A percentile compares a stretch with the other conserved stretches of the same genome.
phyloP scores from a whole-genome alignment of 2,888 invertebrate genomes.

The Idaea dimidiata region DNA sequence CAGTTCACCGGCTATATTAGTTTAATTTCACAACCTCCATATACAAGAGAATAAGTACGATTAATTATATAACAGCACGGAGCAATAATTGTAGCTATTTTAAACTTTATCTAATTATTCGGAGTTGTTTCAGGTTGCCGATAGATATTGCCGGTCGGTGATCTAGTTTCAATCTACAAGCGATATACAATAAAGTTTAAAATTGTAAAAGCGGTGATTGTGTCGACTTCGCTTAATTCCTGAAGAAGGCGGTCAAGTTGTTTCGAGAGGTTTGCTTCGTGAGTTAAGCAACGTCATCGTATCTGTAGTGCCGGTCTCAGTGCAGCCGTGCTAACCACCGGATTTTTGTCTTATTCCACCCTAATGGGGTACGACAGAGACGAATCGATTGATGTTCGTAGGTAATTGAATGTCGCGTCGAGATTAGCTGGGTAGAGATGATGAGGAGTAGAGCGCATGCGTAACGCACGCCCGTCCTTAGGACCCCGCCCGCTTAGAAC shows the following conservation, averaged over 20 bases:
- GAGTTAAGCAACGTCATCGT: conserved; percentile 58
- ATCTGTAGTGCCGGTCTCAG: conserved; percentile 55
- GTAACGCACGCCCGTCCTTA: conserved; percentile 60
- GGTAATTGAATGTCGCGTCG: conserved; percentile 36
- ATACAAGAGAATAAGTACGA: conserved; percentile 12
- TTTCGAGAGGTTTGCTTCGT: conserved; percentile 53
- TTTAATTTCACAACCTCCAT: conserved; percentile 20
- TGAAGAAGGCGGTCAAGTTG: conserved; percentile 71
- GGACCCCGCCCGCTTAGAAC: conserved; percentile 67
- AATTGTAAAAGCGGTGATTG: conserved; percentile 35
- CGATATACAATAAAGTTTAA: conserved; percentile 23
- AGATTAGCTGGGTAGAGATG: conserved; percentile 45
- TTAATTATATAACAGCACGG: conserved; percentile 18
- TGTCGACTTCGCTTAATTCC: conserved; percentile 61
- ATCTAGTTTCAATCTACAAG: conserved; percentile 28
- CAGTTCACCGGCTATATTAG: conserved; percentile 19
- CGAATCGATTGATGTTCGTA: conserved; percentile 45
- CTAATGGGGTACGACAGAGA: conserved; percentile 57
- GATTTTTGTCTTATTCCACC: conserved; percentile 60
- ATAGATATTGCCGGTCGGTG: conserved; percentile 17
- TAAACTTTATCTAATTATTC: conserved; percentile 30
- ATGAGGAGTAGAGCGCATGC: conserved; percentile 62
- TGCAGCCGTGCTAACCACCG: conserved; percentile 49
- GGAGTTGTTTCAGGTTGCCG: conserved; percentile 27
- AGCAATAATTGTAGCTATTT: conserved; percentile 22